A percentile compares a stretch with the other conserved stretches of the same genome.
phyloP scores from a whole-genome alignment of 1,140 invertebrate genomes.

The Bilobella aurantiaca region DNA sequence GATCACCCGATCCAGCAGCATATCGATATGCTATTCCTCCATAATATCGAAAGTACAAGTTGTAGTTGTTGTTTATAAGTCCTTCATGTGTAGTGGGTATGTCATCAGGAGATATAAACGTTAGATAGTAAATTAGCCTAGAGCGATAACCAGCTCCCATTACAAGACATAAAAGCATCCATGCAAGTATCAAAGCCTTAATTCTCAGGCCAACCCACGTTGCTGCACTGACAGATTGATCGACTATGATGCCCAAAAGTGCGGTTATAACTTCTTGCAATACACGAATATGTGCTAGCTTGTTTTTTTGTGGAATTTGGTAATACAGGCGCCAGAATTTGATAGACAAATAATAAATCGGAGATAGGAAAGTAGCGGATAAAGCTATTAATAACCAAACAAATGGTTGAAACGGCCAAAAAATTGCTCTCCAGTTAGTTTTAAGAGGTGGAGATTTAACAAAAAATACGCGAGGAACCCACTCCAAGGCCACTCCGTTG shows the following conservation, averaged over 20 bases:
- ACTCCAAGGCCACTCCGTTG: neutral
- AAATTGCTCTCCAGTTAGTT: neutral
- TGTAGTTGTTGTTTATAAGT: neutral
- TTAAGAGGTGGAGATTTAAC: slow-evolving; percentile 1
- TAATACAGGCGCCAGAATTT: too few species aligned
- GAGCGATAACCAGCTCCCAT: slow-evolving; percentile 7
- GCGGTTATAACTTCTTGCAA: too few species aligned
- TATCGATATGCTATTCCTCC: slow-evolving; percentile 13
- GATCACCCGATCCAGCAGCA: neutral
- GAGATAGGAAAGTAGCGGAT: too few species aligned
- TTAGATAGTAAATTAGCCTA: slow-evolving; percentile 9
- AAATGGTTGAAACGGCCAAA: neutral
- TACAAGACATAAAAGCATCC: neutral
- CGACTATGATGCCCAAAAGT: too few species aligned
- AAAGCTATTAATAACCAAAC: neutral
- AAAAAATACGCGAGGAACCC: neutral
- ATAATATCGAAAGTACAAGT: slow-evolving; percentile 9
- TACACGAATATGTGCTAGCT: too few species aligned
- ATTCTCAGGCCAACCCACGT: neutral
- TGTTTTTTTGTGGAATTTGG: too few species aligned
- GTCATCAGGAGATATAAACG: neutral
- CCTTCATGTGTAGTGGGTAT: slow-evolving; percentile 10
- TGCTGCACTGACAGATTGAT: neutral
- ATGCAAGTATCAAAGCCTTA: neutral
- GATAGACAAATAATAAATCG: too few species aligned